Base-by-base conservation (phyloP, 2,888 invertebrate species). In the Timema podura region DNA sequence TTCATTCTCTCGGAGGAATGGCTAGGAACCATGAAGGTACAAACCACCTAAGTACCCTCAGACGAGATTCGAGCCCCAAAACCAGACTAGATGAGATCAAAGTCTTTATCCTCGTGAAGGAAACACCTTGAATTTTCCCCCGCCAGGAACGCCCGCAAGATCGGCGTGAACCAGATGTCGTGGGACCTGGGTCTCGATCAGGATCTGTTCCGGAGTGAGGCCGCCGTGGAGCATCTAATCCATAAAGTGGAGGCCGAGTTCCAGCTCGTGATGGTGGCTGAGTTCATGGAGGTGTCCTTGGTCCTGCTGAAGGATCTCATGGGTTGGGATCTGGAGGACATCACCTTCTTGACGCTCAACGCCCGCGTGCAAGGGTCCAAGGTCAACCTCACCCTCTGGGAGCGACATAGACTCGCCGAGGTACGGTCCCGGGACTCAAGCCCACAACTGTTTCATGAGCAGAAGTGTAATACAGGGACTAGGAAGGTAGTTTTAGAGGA, bases 151-250 rank as follows among this genome's bases (percentile, higher is more conserved):
- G 30, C 10, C 61, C 30, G 45, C 44, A 61, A 61, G 61, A 61
- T 61, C 61, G 61, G 61, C 61, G 30, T 61, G 44, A 61, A 61
- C 61, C 61, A 61, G 61, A 61, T 61, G 61, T 30, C 61, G 3
- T 61, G 61, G 61, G 61, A 61, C 61, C 61, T 61, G 10, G 61
- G 61, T 45, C 11, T 30, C 61, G 61, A 61, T 30, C 44, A 44
- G 44, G 30, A 61, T 6, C 44, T 30, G 10, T 61, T 61, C 61
- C 61, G 45, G 44, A 61, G 45, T 45, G 61, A 61, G 61, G 15
- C 30, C 10, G 44, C 45, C 61, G 10, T 61, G 61, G 9, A 30
- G 16, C 45, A 30, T 45, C 61, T 61, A 30, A 61, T 61, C 30
- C 61, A 45, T 13, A 30, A 61, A 44, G 59, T 59, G 59, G 59